Conservation (phyloP, 2,113 vertebrate genomes). For the Serinus canaria region DNA sequence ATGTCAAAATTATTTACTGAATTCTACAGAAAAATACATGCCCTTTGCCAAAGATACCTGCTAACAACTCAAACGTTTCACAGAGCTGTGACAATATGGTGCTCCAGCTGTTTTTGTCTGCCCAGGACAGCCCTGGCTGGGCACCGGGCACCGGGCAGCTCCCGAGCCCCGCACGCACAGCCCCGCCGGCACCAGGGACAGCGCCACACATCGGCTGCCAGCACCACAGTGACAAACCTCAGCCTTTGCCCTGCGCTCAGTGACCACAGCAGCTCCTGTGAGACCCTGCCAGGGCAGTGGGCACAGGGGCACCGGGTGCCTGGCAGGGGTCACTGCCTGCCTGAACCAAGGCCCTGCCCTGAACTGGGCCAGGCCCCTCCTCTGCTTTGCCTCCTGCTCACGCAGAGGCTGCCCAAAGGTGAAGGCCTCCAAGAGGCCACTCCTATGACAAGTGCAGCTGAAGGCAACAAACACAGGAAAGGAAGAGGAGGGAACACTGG, state of each 20-base stretch:
- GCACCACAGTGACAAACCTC: accelerated
- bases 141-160: accelerated
- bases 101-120: accelerated
- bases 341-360: not conserved
- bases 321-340: not conserved
- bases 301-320: accelerated
- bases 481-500: not conserved
- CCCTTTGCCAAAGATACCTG: not conserved
- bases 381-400: accelerated
- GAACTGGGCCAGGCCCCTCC: not conserved
- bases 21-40: not conserved
- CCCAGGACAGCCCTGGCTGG: not conserved
- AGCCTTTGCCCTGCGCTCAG: accelerated
- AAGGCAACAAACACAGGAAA: accelerated
- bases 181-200: accelerated
- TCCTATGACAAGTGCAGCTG: accelerated
- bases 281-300: not conserved
- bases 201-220: accelerated
- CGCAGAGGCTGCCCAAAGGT: accelerated
- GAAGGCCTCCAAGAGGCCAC: not conserved
- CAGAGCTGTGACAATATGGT: accelerated
- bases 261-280: accelerated
- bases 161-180: accelerated
- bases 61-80: not conserved
- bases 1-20: not conserved